Base-by-base conservation (phyloP, 2,797 vertebrate genomes). In the Hydrolagus colliei region DNA sequence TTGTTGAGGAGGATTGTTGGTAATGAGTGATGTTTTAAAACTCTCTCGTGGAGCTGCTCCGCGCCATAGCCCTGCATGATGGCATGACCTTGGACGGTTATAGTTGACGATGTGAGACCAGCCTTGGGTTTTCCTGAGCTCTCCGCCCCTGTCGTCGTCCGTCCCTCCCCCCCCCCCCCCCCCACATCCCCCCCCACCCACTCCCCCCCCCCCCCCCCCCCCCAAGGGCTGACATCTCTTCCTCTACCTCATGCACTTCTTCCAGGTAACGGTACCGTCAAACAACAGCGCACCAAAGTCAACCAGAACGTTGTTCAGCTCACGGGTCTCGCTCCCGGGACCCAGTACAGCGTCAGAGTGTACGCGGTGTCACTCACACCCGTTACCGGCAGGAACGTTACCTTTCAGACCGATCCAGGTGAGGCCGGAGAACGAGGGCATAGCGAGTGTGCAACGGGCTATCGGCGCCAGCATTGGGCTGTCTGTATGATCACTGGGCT, bases 381-480 rank as follows among this genome's bases (percentile, higher is more conserved):
- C 92, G 87, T 98, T 94, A 96, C 94, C 92, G 98, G 97, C 95
- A 89, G 94, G 87, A 88, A 90, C 90, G 89, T 96, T 94, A 95
- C 92, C 93, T 98, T 98, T 96, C 95, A 98, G 92, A 99, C 96
- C 92, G 97, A 95, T 92, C 89, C 97, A 99, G 98, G 98, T 99
- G 97, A 98, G 98, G 93, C 79, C 91, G 92, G 90, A 89, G 35
- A 20, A 41, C 86, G 87, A 52, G 87, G 88, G 91, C 90, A 88
- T 86, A 61, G 67, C 85, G 65, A 76, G 75, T 86, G 90, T 90
- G 27, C 27, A 27, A 27, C 27, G 1, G 27, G 27, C 27, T 27
- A 27, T 27, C 27, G 27, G 87, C 8, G 22, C 88, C 90, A 88
- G 88, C 2, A 1, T 71, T 61, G 73, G 88, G 88, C 88, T 88